These are phyloP conservation scores for Enteromius unitaeniatus DNA, from an alignment of 2,797 vertebrate genomes.

Conservation along the genomic window DNA sequence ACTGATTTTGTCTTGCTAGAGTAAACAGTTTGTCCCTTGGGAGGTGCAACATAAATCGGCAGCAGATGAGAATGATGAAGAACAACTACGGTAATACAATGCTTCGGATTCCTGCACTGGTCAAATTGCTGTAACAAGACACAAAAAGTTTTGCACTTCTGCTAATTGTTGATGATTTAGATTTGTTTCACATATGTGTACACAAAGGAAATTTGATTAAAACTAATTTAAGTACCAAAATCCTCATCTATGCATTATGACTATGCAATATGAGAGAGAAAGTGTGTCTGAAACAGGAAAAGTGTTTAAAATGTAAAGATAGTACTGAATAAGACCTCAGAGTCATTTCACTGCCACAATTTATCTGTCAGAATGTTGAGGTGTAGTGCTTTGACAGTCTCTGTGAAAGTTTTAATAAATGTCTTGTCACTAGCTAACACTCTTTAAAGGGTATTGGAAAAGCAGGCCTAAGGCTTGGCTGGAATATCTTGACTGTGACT, in stretches of 20 bases:
- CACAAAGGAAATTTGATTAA: background rate
- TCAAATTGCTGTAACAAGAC: background rate
- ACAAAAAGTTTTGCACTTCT: background rate
- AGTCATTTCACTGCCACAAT: constrained; percentile 41
- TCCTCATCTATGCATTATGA: background rate
- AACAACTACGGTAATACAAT: background rate
- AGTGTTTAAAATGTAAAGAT: constrained; percentile 42
- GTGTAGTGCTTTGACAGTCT: constrained; percentile 39
- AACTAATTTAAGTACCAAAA: background rate
- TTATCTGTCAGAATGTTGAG: constrained; percentile 42
- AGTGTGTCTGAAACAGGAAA: background rate
- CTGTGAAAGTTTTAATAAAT: constrained; percentile 57
- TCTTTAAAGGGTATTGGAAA: constrained; percentile 22
- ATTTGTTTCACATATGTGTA: background rate
- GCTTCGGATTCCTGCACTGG: background rate
- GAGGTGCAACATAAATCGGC: constrained; percentile 41
- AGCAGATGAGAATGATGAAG: constrained; percentile 30
- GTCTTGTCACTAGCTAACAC: constrained; percentile 42
- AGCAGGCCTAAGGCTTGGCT: constrained; percentile 26
- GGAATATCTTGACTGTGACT: constrained; percentile 15
- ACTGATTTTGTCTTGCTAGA: constrained; percentile 59
- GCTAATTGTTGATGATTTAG: background rate
- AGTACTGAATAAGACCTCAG: constrained; percentile 29
- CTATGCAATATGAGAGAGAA: background rate
- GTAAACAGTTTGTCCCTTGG: constrained; percentile 56